Percentiles rank a stretch among this genome's conserved stretches.
Conservation (phyloP, 2,113 vertebrate genomes). For the Peromyscus polionotus region DNA sequence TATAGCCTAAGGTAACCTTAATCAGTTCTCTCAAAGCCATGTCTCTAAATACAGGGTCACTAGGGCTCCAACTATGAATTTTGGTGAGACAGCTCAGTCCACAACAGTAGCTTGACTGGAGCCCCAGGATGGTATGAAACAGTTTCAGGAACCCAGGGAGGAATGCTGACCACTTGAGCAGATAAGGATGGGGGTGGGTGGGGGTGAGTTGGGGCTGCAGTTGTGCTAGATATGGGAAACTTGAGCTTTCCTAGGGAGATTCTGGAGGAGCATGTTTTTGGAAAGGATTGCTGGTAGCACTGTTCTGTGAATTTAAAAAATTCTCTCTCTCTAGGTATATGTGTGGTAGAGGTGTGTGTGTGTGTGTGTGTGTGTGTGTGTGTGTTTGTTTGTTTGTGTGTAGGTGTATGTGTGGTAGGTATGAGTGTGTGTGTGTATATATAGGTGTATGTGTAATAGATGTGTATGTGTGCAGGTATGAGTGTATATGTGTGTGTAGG, state of each 20-base stretch:
- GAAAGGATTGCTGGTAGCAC: not conserved
- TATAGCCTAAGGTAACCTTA: not conserved
- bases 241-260: not conserved
- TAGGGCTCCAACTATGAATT: not conserved
- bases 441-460: too few species aligned
- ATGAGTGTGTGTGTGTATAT: not conserved
- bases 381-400: not conserved
- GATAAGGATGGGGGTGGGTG: not conserved
- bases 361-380: too few species aligned
- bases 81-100: not conserved
- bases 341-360: too few species aligned
- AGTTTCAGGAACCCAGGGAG: not conserved
- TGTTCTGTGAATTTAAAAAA: not conserved
- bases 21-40: not conserved
- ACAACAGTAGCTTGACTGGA: not conserved
- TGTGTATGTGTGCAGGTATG: too few species aligned
- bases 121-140: too few species aligned
- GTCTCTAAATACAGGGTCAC: not conserved
- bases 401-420: not conserved
- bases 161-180: not conserved
- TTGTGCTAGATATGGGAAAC: not conserved
- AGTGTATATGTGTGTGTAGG: too few species aligned
- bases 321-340: not conserved
- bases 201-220: not conserved
- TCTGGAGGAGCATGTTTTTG: not conserved